phyloP scores from a whole-genome alignment of 2,797 vertebrate species.

The Manis pentadactyla region DNA sequence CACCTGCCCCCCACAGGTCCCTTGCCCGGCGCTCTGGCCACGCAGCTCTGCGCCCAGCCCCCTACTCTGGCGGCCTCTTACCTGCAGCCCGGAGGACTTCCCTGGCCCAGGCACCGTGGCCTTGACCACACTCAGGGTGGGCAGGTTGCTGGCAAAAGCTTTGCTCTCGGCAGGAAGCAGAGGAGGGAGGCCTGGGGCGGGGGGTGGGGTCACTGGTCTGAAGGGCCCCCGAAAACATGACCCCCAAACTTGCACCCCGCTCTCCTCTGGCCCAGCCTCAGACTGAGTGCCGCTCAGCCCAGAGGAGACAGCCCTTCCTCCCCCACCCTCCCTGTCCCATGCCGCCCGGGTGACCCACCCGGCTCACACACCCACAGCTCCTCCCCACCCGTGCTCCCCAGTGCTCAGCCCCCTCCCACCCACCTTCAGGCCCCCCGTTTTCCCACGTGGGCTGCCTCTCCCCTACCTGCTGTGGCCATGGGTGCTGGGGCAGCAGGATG shows the following conservation, averaged over 20 bases:
- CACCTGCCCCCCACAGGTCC: neutral
- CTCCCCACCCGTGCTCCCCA: neutral
- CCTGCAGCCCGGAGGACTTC: conserved; percentile 83
- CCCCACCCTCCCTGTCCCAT: neutral
- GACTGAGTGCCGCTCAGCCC: rapidly evolving
- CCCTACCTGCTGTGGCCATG: conserved; percentile 76
- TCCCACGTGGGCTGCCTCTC: neutral
- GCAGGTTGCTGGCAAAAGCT: conserved; percentile 74
- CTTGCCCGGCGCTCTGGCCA: rapidly evolving
- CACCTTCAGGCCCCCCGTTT: neutral
- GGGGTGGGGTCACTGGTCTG: rapidly evolving
- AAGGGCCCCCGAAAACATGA: rapidly evolving
- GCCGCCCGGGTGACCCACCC: neutral
- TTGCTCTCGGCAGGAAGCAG: conserved; percentile 82
- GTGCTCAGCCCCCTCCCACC: neutral
- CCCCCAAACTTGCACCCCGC: neutral
- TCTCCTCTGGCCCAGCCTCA: neutral
- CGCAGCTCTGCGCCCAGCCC: rapidly evolving
- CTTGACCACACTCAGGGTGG: conserved; percentile 75
- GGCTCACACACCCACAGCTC: neutral
- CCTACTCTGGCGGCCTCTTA: neutral
- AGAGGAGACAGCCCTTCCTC: neutral
- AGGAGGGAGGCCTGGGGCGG: conserved; percentile 68
- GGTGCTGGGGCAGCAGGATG: conserved; percentile 75
- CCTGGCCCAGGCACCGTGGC: conserved; percentile 7